Percentiles rank a stretch among this genome's conserved stretches.
Conservation (phyloP, 2,888 invertebrate genomes). For the Encarsia formosa region DNA sequence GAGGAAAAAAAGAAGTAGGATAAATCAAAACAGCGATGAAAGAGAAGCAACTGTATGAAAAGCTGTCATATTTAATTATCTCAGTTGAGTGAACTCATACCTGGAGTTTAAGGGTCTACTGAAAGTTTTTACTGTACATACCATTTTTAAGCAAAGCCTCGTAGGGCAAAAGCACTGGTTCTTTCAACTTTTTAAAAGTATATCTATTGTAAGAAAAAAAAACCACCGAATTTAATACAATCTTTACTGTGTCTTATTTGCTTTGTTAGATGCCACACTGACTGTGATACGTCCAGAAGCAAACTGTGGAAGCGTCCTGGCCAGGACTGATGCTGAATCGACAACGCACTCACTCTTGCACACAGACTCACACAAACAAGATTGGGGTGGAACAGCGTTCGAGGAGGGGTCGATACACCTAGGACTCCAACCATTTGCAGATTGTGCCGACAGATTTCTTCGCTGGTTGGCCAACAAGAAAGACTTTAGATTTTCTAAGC, state of each 20-base stretch:
- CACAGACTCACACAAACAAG: conserved; percentile 15
- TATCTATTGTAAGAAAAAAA: conserved; percentile 21
- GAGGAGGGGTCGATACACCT: conserved; percentile 29
- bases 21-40: conserved; percentile 26
- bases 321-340: conserved; percentile 45
- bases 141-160: conserved; percentile 40
- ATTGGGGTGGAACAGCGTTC: conserved; percentile 22
- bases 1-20: conserved; percentile 26
- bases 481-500: conserved; percentile 1
- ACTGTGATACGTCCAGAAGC: conserved; percentile 40
- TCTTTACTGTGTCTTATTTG: conserved; percentile 9
- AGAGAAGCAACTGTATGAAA: conserved; percentile 41
- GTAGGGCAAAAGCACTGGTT: conserved; percentile 17
- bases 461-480: conserved; percentile 18
- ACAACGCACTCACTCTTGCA: too few relatives aligned
- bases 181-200: conserved; percentile 17
- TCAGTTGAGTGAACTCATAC: conserved; percentile 42
- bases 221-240: conserved; percentile 20
- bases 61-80: conserved; percentile 50
- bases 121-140: conserved; percentile 37
- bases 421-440: conserved; percentile 27
- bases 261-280: conserved; percentile 34
- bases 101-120: conserved; percentile 35
- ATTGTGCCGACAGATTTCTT: conserved; percentile 23
- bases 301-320: conserved; percentile 46